These are phyloP conservation scores for Diabrotica balteata DNA, from an alignment of 2,888 invertebrate genomes.

Conservation along the genomic window DNA sequence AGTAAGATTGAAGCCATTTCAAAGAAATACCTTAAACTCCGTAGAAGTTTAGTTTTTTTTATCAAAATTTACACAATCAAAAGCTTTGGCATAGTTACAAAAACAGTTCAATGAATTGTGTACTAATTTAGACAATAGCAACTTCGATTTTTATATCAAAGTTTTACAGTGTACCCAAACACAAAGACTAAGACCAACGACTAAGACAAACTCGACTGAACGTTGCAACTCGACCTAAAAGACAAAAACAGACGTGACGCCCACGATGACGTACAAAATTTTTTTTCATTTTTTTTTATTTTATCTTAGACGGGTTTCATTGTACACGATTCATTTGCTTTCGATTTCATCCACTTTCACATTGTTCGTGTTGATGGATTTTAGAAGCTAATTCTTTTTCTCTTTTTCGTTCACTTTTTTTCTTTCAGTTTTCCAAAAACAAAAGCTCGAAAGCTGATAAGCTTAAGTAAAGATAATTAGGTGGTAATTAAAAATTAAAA, in stretches of 20 bases:
- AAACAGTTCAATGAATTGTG: too few relatives aligned
- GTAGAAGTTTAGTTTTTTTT: neutral
- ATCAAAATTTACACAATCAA: too few relatives aligned
- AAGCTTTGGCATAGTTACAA: too few relatives aligned
- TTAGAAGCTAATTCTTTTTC: slow-evolving; percentile 31
- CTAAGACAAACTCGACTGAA: neutral
- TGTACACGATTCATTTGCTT: slow-evolving; percentile 44
- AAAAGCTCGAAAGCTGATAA: too few relatives aligned
- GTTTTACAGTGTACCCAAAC: slow-evolving; percentile 12
- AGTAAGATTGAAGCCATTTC: too few relatives aligned
- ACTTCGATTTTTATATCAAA: neutral
- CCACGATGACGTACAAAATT: slow-evolving; percentile 36
- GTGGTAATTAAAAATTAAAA: too few relatives aligned
- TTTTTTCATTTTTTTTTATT: slow-evolving; percentile 47
- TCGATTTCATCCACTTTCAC: slow-evolving; percentile 34
- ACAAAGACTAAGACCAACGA: neutral
- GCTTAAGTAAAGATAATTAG: too few relatives aligned
- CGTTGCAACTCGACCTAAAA: neutral
- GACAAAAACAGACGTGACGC: slow-evolving; percentile 44
- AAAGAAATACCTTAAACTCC: neutral
- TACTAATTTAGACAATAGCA: neutral
- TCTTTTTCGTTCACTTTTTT: too few relatives aligned
- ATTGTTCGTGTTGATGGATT: slow-evolving; percentile 22
- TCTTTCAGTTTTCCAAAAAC: too few relatives aligned
- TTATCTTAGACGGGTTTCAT: slow-evolving; percentile 39